phyloP scores from a whole-genome alignment of 2,113 vertebrate genomes.

The Neodontobutis hainanensis region DNA sequence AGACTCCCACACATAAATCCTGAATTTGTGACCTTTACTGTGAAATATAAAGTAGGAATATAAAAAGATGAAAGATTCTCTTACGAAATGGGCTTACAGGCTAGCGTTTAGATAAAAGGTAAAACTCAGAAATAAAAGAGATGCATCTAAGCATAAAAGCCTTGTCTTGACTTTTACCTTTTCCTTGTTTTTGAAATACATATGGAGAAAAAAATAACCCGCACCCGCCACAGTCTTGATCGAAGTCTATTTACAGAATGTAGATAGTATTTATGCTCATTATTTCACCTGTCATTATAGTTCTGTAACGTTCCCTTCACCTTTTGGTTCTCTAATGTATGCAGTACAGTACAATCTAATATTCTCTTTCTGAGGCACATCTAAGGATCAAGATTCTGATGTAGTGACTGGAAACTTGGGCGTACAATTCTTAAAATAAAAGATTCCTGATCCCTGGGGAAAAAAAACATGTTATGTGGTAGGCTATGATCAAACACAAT shows the following conservation, averaged over 20 bases:
- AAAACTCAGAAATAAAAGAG: constrained; percentile 55
- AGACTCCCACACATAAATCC: no score
- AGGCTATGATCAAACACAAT: no score
- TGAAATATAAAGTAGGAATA: constrained; percentile 7
- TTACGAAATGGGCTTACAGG: constrained; percentile 29
- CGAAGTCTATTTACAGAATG: background rate
- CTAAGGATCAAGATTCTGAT: background rate
- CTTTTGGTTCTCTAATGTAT: background rate
- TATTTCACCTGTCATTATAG: constrained; percentile 2
- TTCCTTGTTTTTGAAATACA: constrained; percentile 13
- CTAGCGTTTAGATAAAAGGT: constrained; percentile 55
- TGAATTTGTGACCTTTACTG: constrained; percentile 28
- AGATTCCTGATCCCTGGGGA: no score
- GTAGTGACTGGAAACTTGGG: no score
- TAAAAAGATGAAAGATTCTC: constrained; percentile 37
- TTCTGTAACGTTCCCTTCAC: background rate
- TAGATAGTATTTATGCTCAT: background rate
- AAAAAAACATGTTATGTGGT: no score
- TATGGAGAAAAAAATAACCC: background rate
- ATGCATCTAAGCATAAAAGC: constrained; percentile 35
- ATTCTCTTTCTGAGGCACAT: background rate
- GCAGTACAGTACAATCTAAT: background rate
- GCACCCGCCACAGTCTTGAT: constrained; percentile 11
- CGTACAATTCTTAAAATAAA: no score
- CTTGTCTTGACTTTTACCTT: constrained; percentile 11